phyloP scores from a whole-genome alignment of 2,113 vertebrate species.

The Cyanistes caeruleus region DNA sequence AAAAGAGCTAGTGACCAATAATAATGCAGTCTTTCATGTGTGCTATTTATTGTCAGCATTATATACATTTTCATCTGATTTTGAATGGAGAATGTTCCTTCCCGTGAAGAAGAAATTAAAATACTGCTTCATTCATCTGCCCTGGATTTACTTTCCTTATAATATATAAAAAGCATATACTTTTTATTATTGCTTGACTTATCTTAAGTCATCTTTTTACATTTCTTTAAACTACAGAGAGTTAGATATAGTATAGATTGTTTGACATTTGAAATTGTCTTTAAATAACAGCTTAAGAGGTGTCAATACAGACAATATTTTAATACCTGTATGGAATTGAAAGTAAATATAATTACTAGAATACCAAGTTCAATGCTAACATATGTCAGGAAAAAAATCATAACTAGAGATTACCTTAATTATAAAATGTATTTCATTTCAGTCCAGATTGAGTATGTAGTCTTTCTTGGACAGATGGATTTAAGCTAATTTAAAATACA shows the following conservation, averaged over 20 bases:
- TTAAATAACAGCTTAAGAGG: neutral
- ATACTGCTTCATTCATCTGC: neutral
- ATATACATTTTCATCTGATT: accelerated
- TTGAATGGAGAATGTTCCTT: neutral
- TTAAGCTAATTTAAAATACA: neutral
- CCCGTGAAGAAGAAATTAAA: neutral
- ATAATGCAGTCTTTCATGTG: accelerated
- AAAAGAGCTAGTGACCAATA: neutral
- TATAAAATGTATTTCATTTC: neutral
- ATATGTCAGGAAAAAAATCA: neutral
- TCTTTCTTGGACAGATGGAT: neutral
- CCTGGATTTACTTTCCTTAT: neutral
- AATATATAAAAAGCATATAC: neutral
- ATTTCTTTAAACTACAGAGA: neutral
- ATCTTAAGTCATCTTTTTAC: neutral
- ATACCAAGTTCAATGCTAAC: neutral
- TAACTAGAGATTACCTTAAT: neutral
- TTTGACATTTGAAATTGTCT: neutral
- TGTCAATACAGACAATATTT: neutral
- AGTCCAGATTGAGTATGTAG: neutral
- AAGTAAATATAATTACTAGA: neutral
- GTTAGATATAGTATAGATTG: neutral
- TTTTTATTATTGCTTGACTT: neutral
- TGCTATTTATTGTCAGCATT: neutral
- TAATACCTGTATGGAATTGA: neutral